A percentile compares a stretch with the other conserved stretches of the same genome.
phyloP scores from a whole-genome alignment of 2,888 invertebrate genomes.

The Drosophila falleni region DNA sequence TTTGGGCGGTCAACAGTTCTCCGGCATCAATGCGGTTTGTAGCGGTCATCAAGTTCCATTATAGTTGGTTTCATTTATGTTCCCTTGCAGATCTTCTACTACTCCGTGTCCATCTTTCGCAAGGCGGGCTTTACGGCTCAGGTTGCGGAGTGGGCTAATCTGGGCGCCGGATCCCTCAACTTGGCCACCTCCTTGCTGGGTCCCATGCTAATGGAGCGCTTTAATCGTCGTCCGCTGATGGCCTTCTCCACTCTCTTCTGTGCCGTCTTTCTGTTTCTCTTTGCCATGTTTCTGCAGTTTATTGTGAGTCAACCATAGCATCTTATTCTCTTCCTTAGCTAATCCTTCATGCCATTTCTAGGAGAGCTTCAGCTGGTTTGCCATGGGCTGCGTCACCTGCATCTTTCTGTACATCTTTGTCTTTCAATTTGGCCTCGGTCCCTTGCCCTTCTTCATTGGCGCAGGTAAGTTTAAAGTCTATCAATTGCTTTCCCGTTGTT shows the following conservation, averaged over 20 bases:
- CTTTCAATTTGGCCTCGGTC: constrained; percentile 93
- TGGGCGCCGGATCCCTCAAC: constrained; percentile 91
- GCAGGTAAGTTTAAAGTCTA: constrained; percentile 86
- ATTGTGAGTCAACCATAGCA: constrained; percentile 87
- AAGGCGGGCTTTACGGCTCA: constrained; percentile 88
- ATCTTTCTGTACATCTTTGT: constrained; percentile 91
- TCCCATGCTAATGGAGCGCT: constrained; percentile 88
- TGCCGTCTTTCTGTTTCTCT: constrained; percentile 87
- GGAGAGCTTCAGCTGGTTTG: constrained; percentile 89
- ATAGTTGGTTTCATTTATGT: background rate
- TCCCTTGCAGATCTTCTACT: constrained; percentile 88
- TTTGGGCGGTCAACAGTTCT: constrained; percentile 93
- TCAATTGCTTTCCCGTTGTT: constrained; percentile 27
- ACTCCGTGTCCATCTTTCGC: constrained; percentile 92
- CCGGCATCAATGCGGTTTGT: constrained; percentile 95
- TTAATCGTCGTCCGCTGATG: constrained; percentile 89
- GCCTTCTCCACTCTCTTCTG: constrained; percentile 88
- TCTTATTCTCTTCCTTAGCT: background rate
- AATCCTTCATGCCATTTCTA: constrained; percentile 75
- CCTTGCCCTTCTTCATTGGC: constrained; percentile 94
- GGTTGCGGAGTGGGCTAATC: constrained; percentile 90
- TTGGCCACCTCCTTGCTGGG: constrained; percentile 89
- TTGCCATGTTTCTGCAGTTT: constrained; percentile 88
- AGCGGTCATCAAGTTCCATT: background rate
- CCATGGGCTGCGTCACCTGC: constrained; percentile 89